These are phyloP conservation scores for Nephrocerus scutellatus DNA, from an alignment of 2,888 invertebrate genomes.

Conservation along the genomic window DNA sequence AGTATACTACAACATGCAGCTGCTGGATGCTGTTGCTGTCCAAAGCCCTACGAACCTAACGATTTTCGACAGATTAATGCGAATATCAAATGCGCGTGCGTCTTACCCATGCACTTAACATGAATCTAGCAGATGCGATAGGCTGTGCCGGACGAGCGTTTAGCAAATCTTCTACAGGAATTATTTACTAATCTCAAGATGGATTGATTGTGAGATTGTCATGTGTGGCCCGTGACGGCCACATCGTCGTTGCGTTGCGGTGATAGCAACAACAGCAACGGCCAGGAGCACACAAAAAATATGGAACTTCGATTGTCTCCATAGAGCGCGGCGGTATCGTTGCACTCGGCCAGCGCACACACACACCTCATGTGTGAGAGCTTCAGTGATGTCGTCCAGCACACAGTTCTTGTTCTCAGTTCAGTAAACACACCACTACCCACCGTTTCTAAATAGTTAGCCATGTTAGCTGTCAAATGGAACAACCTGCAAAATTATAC, in stretches of 20 bases:
- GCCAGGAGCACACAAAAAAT: constrained; percentile 18
- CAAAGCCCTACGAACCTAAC: no score
- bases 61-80: constrained; percentile 23
- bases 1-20: no score
- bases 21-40: no score
- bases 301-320: constrained; percentile 20
- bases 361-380: constrained; percentile 6
- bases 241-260: not conserved
- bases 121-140: no score
- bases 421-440: constrained; percentile 1
- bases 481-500: constrained; percentile 22
- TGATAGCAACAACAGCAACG: constrained; percentile 21
- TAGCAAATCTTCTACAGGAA: no score
- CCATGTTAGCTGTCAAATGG: constrained; percentile 26
- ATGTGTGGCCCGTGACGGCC: no score
- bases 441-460: constrained; percentile 21
- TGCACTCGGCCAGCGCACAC: constrained; percentile 7
- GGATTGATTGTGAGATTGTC: no score
- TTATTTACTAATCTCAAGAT: no score
- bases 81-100: constrained; percentile 21
- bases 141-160: no score
- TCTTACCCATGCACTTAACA: constrained; percentile 16
- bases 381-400: not conserved
- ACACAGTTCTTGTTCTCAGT: not conserved
- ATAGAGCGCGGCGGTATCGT: constrained; percentile 18